phyloP scores from a whole-genome alignment of 1,140 invertebrate species.

The Heliconius eleuchia region DNA sequence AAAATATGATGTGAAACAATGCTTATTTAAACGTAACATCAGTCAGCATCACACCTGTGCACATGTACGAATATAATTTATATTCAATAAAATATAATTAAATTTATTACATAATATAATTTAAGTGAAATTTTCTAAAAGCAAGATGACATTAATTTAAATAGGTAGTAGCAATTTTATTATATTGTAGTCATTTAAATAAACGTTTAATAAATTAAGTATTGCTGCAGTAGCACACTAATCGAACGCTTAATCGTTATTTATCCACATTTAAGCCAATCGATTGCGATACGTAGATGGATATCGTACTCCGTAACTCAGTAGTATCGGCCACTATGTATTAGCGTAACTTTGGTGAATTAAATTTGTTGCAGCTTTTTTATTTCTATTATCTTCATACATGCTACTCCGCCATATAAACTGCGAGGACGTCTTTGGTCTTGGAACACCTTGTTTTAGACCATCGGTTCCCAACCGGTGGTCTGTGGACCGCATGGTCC shows the following conservation, averaged over 20 bases:
- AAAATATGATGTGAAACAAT: too few species aligned
- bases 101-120: background rate
- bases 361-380: background rate
- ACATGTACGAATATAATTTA: background rate
- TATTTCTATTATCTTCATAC: too few species aligned
- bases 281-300: constrained; percentile 42
- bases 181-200: constrained; percentile 26
- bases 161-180: constrained; percentile 24
- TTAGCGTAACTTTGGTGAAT: background rate
- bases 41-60: too few species aligned
- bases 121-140: constrained; percentile 1
- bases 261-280: constrained; percentile 41
- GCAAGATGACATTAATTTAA: background rate
- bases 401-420: too few species aligned
- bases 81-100: background rate
- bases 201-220: constrained; percentile 20
- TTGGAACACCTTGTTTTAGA: too few species aligned
- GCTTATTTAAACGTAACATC: too few species aligned
- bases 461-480: too few species aligned
- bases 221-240: constrained; percentile 24
- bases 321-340: constrained; percentile 48
- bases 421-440: too few species aligned
- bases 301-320: constrained; percentile 61
- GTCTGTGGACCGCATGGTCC: too few species aligned
- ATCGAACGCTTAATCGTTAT: constrained; percentile 39